Base-by-base conservation (phyloP, 1,140 invertebrate species). In the Drosophila ogumai region DNA sequence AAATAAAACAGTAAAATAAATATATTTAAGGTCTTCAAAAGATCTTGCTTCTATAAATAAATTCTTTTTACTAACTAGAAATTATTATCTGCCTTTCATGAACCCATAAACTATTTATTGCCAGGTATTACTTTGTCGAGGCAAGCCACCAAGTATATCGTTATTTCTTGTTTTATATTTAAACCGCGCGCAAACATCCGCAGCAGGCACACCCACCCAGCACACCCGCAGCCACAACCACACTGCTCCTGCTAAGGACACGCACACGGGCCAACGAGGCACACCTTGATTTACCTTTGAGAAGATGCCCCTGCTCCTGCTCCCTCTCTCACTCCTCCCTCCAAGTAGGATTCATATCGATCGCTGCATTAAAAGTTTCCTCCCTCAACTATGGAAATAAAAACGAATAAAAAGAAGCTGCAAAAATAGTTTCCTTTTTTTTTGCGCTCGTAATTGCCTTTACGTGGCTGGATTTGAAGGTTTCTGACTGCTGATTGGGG, bases 251-350 rank as follows among this genome's bases (percentile, higher is more conserved):
- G 52, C 43, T 25, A 47, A 44, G 15, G 32, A 59, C 68, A 76
- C 57, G 60, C 57, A 68, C 65, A 43, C 59, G 64, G 59, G 43
- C 54, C 71, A 59, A 66, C 54, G 64, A 31, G 79, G 72, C 84
- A 78, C 84, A 84, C 84, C 84, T 87, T 86, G 79, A 81, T 86
- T 86, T 86, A 76, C 69, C 65, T 72, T 74, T 71, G 55, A 65
- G 71, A 43, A 66, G 67, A 34, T 46, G 52, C 50, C 57, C 50
- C 64, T 17, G 40, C 40, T 63, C 49, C 60, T 44, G 19, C 66
- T 44, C 61, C 31, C n/a, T 4, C 59, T 71, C 34, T 25, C 50
- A 15, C 47, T 17, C 34, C 25, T 28, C 10, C 40, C 6, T 36
- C 17, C 34, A n/a, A 40, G 28, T 58, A 44, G 38, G 15, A 57